These are phyloP conservation scores for Coranthus polyacanthus DNA, from an alignment of 2,797 vertebrate genomes.

Conservation along the genomic window DNA sequence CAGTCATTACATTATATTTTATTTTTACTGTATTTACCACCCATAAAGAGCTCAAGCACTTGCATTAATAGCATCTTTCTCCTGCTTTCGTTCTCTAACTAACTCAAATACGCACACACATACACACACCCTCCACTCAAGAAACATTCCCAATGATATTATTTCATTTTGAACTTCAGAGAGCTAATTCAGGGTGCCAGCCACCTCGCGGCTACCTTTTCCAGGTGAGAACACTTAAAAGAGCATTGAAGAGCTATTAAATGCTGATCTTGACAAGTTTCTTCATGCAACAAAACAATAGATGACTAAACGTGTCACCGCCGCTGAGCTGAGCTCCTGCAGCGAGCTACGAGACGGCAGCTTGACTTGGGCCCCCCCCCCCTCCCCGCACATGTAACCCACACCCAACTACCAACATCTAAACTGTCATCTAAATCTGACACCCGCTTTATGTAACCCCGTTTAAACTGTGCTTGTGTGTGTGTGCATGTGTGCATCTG, in stretches of 20 bases:
- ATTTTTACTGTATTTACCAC: slow-evolving; percentile 30
- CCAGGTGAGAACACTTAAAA: slow-evolving; percentile 84
- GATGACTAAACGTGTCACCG: slow-evolving; percentile 82
- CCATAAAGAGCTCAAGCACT: slow-evolving; percentile 33
- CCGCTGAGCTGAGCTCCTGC: slow-evolving; percentile 72
- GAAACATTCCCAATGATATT: slow-evolving; percentile 60
- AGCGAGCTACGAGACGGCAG: slow-evolving; percentile 66
- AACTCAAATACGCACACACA: slow-evolving; percentile 54
- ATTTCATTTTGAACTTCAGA: slow-evolving; percentile 84
- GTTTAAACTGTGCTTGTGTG: slow-evolving; percentile 74
- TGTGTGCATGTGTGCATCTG: slow-evolving; percentile 49
- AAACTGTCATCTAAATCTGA: slow-evolving; percentile 86
- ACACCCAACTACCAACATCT: slow-evolving; percentile 76
- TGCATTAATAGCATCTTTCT: slow-evolving; percentile 44
- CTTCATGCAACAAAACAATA: slow-evolving; percentile 84
- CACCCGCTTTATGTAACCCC: slow-evolving; percentile 86
- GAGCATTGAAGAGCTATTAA: slow-evolving; percentile 78
- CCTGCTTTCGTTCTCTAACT: slow-evolving; percentile 35
- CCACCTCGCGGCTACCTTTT: slow-evolving; percentile 83
- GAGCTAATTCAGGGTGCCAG: slow-evolving; percentile 83
- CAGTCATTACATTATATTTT: slow-evolving; percentile 23
- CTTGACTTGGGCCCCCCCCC: slow-evolving; percentile 43
- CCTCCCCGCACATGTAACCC: slow-evolving; percentile 50
- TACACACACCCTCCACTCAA: slow-evolving; percentile 52
- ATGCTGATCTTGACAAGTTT: slow-evolving; percentile 87